Evolutionary conservation across 1,140 invertebrate species (phyloP).

Genomic region (Zaprionus davidi): DNA sequence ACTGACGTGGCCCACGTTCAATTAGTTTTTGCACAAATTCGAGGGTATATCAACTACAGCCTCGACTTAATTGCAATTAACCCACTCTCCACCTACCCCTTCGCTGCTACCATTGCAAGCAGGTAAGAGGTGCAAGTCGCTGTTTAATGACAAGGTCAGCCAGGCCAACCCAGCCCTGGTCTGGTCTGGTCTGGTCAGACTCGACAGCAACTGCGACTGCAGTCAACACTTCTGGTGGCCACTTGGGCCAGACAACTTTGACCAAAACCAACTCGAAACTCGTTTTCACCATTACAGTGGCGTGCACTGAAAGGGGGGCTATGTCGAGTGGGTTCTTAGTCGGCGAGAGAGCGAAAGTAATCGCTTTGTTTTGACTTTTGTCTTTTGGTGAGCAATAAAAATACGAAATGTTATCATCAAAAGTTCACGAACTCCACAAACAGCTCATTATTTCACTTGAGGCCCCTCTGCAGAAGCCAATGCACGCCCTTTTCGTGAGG

Average conservation of each 20-base stretch:
- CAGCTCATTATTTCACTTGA: slow-evolving; percentile 4
- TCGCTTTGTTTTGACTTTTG: slow-evolving; percentile 2
- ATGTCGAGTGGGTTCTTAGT: neutral
- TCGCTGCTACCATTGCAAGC: neutral
- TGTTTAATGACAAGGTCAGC: slow-evolving; percentile 38
- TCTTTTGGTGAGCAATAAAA: neutral
- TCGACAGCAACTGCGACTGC: neutral
- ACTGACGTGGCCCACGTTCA: slow-evolving; percentile 23
- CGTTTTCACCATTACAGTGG: slow-evolving; percentile 28
- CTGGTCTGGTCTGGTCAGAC: neutral
- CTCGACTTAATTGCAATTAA: slow-evolving; percentile 17
- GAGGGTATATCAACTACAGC: slow-evolving; percentile 25
- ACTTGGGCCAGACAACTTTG: slow-evolving; percentile 18
- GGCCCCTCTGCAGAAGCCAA: neutral
- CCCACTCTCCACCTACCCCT: neutral
- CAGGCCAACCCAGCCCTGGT: slow-evolving; percentile 1
- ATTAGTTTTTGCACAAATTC: slow-evolving; percentile 39
- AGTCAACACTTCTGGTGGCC: slow-evolving; percentile 38
- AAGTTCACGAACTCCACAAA: neutral
- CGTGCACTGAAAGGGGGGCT: neutral
- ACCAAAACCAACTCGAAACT: slow-evolving; percentile 36
- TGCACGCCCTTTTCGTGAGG: neutral
- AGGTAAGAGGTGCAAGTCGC: slow-evolving; percentile 40
- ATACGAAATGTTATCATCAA: neutral
- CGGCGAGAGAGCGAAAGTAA: neutral